Evolutionary conservation across 35 echinoderm and acorn worm genomes (phyloP).

Genomic region (Acanthaster planci): DNA sequence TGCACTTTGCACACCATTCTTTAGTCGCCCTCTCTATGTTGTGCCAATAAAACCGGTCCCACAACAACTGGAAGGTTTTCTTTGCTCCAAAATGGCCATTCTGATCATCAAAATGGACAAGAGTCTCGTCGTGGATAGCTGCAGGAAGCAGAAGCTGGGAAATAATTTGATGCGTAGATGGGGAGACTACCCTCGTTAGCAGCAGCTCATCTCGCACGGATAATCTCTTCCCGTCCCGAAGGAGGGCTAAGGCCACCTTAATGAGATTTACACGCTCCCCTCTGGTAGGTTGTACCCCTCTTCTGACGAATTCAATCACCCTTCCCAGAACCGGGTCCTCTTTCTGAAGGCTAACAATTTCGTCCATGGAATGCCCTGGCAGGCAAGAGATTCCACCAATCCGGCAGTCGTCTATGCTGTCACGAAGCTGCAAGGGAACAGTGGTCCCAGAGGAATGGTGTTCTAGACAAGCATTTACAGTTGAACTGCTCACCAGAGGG

Average conservation of each 20-base stretch:
- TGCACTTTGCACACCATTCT: conserved; percentile 43
- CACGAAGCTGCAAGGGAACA: not conserved
- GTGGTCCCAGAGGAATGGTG: too few species aligned
- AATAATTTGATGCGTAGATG: not conserved
- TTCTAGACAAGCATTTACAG: too few species aligned
- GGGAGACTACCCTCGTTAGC: not conserved
- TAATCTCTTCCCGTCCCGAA: conserved; percentile 29
- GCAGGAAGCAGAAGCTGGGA: conserved; percentile 28
- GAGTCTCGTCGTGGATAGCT: not conserved
- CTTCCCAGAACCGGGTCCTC: not conserved
- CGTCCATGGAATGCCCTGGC: not conserved
- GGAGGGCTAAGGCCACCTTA: too few species aligned
- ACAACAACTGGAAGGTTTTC: conserved; percentile 13
- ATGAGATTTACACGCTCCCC: not conserved
- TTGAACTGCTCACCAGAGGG: too few species aligned
- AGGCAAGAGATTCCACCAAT: not conserved
- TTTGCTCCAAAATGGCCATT: conserved; percentile 32
- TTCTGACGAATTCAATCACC: not conserved
- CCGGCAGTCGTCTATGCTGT: not conserved
- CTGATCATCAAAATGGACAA: conserved; percentile 24
- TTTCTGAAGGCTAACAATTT: not conserved
- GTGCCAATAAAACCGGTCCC: conserved; percentile 50
- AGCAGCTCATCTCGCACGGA: not conserved
- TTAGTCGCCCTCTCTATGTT: conserved; percentile 31
- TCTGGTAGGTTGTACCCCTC: not conserved